Percentiles rank a stretch among this genome's conserved stretches.
Conservation (phyloP, 2,888 invertebrate species). For the Byasa hedistus region DNA sequence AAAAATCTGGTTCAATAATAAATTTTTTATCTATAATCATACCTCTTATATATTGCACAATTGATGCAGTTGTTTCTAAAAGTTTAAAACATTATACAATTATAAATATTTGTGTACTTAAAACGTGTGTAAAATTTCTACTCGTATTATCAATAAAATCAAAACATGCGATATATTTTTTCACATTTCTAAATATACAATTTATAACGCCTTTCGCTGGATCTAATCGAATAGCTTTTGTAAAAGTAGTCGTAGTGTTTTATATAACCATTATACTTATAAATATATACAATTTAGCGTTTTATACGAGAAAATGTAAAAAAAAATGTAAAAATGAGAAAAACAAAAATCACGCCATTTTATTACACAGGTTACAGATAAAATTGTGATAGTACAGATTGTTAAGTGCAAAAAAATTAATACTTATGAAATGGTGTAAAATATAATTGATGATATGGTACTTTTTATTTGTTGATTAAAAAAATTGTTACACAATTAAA, state of each 20-base stretch:
- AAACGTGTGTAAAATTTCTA: neutral
- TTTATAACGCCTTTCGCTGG: constrained; percentile 6
- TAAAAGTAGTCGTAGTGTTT: constrained; percentile 18
- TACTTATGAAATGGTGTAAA: too few relatives aligned
- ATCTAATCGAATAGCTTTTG: constrained; percentile 5
- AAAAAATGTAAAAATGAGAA: constrained; percentile 3
- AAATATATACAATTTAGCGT: constrained; percentile 5
- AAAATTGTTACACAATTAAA: constrained; percentile 2
- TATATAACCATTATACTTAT: constrained; percentile 14
- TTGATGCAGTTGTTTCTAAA: neutral
- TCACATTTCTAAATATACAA: constrained; percentile 1
- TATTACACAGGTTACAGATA: neutral
- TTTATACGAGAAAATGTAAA: neutral
- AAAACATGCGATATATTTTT: neutral
- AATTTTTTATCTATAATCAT: constrained; percentile 2
- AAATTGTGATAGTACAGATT: neutral
- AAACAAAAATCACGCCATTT: constrained; percentile 10
- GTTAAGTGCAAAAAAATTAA: neutral
- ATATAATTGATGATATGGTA: too few relatives aligned
- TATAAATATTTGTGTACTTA: neutral
- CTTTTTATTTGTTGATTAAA: neutral
- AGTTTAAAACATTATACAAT: too few relatives aligned
- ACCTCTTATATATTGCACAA: neutral
- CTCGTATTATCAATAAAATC: neutral
- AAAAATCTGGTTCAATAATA: constrained; percentile 5